Evolutionary conservation across 1,140 invertebrate genomes (phyloP).

Genomic region (Oryzaephilus surinamensis): DNA sequence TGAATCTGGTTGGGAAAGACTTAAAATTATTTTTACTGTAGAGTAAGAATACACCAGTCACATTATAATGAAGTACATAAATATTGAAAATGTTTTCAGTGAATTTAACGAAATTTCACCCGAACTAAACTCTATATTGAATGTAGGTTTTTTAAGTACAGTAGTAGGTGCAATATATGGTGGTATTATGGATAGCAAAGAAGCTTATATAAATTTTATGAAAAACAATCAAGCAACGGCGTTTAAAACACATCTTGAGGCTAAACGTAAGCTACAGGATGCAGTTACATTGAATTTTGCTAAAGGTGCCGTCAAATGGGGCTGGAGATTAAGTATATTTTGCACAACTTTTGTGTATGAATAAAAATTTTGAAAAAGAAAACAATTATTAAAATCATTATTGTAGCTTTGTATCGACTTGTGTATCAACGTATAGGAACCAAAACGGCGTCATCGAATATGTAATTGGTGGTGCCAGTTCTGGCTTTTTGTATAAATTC

Average conservation of each 20-base stretch:
- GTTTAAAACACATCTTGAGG: conserved; percentile 53
- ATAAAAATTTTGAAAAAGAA: background rate
- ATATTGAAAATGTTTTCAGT: conserved; percentile 36
- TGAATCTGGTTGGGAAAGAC: conserved; percentile 24
- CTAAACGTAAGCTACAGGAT: conserved; percentile 59
- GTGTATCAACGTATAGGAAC: conserved; percentile 52
- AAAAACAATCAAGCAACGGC: conserved; percentile 59
- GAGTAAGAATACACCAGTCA: conserved; percentile 17
- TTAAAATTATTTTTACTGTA: conserved; percentile 22
- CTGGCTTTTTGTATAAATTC: conserved; percentile 52
- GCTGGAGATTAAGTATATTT: conserved; percentile 52
- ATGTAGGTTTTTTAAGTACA: conserved; percentile 42
- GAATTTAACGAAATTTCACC: conserved; percentile 46
- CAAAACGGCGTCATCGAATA: conserved; percentile 56
- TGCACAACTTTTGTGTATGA: conserved; percentile 51
- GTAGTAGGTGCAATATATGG: conserved; percentile 52
- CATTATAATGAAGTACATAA: background rate
- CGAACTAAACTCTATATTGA: conserved; percentile 47
- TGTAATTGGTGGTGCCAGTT: conserved; percentile 45
- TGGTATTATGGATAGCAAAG: conserved; percentile 45
- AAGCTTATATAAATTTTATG: conserved; percentile 55
- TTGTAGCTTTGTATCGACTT: conserved; percentile 48
- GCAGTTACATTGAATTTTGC: conserved; percentile 50
- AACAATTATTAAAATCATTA: conserved; percentile 1
- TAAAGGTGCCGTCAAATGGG: conserved; percentile 56